phyloP scores from a whole-genome alignment of 2,113 vertebrate species.

The Catharus minimus region DNA sequence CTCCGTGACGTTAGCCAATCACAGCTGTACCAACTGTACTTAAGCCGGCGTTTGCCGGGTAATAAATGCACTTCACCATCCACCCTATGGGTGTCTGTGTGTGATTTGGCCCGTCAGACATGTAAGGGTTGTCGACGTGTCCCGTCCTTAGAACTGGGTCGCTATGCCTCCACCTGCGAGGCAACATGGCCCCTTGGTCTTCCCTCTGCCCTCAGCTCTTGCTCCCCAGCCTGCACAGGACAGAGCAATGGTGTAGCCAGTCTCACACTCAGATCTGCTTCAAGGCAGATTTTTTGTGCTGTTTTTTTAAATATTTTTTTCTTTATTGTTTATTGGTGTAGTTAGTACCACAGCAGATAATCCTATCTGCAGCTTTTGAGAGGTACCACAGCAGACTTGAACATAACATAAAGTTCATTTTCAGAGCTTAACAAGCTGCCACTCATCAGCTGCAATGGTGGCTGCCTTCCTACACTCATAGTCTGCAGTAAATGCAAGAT shows the following conservation, averaged over 20 bases:
- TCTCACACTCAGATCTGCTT: not conserved
- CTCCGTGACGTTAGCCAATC: no score
- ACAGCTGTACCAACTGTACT: no score
- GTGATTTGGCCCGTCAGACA: no score
- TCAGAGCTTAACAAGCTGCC: not conserved
- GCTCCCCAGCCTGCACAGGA: not conserved
- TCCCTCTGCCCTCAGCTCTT: not conserved
- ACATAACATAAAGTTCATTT: not conserved
- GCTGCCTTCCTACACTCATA: not conserved
- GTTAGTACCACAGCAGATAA: not conserved
- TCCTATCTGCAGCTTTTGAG: not conserved
- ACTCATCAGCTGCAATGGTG: not conserved
- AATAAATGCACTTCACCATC: no score
- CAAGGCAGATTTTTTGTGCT: not conserved
- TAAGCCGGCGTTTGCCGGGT: no score
- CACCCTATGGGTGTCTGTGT: no score
- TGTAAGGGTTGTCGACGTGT: no score
- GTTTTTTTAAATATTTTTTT: not conserved
- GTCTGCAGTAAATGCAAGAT: slow-evolving; percentile 10
- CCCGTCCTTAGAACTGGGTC: no score
- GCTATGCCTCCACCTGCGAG: no score
- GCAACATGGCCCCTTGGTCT: accelerated
- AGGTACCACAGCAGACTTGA: not conserved
- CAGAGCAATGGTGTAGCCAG: accelerated
- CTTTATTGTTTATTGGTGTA: not conserved